These are phyloP conservation scores for Cichlasoma orientale DNA, from an alignment of 2,797 vertebrate species.

Conservation along the genomic window DNA sequence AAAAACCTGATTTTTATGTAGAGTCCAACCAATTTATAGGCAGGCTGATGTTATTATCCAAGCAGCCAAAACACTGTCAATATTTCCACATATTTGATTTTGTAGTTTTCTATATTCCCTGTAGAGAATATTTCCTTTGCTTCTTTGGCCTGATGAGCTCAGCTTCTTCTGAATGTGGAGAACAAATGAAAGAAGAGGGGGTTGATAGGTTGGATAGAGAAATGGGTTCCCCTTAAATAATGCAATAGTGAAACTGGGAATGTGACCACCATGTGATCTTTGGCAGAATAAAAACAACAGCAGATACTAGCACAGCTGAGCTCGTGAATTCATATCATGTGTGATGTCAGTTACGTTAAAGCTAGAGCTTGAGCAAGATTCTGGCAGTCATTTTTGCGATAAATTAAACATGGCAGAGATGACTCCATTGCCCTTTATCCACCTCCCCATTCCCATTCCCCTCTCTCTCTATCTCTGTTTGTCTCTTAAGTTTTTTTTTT, in stretches of 20 bases:
- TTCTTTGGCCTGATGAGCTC: slow-evolving; percentile 11
- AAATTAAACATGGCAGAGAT: slow-evolving; percentile 77
- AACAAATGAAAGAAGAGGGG: slow-evolving; percentile 14
- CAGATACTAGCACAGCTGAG: slow-evolving; percentile 39
- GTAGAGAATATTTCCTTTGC: neutral
- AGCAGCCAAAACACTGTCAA: slow-evolving; percentile 14
- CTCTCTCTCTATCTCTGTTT: slow-evolving; percentile 4
- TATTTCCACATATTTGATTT: neutral
- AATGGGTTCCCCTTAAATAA: slow-evolving; percentile 71
- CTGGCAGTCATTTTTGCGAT: slow-evolving; percentile 56
- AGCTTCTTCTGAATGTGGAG: slow-evolving; percentile 35
- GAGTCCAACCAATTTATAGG: neutral
- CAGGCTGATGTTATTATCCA: slow-evolving; percentile 8
- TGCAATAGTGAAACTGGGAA: slow-evolving; percentile 63
- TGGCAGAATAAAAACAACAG: slow-evolving; percentile 50
- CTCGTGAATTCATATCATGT: slow-evolving; percentile 57
- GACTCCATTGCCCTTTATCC: slow-evolving; percentile 67
- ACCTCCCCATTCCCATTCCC: neutral
- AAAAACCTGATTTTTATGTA: neutral
- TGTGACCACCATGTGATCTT: slow-evolving; percentile 58
- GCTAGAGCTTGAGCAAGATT: slow-evolving; percentile 47
- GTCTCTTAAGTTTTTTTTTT: slow-evolving; percentile 6
- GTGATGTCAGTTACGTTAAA: slow-evolving; percentile 72
- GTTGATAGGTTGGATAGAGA: slow-evolving; percentile 40
- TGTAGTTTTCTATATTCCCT: neutral